Conservation (phyloP, 1,140 invertebrate genomes). For the Chionoecetes opilio region DNA sequence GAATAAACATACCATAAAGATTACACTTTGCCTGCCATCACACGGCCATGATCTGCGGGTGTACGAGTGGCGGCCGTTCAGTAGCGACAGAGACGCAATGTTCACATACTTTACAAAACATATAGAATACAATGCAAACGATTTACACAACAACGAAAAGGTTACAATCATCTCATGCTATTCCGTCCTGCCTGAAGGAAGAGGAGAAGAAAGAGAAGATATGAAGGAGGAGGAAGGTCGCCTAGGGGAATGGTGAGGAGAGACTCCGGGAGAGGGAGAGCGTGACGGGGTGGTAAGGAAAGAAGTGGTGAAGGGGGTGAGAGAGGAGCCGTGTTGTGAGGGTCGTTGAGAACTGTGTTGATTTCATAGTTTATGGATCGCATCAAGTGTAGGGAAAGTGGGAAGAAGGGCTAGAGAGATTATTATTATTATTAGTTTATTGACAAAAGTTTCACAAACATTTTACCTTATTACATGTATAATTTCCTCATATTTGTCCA, state of each 20-base stretch:
- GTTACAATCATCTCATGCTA: neutral
- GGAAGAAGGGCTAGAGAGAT: constrained; percentile 14
- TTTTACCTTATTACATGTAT: no score
- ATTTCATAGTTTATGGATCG: constrained; percentile 12
- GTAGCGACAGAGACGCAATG: neutral
- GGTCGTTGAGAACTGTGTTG: neutral
- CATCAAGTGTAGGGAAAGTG: neutral
- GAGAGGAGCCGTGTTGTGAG: neutral
- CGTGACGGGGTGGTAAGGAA: constrained; percentile 2
- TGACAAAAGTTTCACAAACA: no score
- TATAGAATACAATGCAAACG: neutral
- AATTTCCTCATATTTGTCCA: no score
- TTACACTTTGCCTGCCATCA: neutral
- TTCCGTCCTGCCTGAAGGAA: neutral
- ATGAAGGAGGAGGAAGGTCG: neutral
- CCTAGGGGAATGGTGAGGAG: neutral
- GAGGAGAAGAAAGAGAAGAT: neutral
- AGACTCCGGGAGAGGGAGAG: neutral
- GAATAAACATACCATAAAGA: neutral
- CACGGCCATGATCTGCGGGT: neutral
- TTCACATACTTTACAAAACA: neutral
- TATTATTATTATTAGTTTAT: no score
- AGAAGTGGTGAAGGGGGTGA: neutral
- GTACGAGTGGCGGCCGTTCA: neutral
- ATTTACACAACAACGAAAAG: neutral